Percentiles rank a stretch among this genome's conserved stretches.
Conservation (phyloP, 2,113 vertebrate species). For the Pygathrix nemaeus region DNA sequence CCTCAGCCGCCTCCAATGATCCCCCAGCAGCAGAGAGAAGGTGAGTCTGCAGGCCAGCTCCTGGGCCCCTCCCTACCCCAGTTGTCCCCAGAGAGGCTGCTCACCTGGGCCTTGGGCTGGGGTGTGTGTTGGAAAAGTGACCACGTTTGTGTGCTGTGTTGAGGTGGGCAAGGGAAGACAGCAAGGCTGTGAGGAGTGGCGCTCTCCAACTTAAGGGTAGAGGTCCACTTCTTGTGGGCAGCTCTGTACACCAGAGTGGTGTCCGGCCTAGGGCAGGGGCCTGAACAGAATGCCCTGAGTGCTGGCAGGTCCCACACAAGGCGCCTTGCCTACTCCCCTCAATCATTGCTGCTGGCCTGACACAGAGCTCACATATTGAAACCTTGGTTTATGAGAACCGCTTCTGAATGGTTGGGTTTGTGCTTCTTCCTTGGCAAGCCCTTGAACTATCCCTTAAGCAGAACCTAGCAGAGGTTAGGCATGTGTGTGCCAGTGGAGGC, state of each 20-base stretch:
- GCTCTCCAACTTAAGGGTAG: rapidly evolving
- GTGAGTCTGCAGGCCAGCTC: slow-evolving; percentile 83
- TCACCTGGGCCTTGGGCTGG: background rate
- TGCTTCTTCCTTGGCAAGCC: background rate
- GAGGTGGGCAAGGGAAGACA: background rate
- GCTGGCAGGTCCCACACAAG: too few relatives aligned
- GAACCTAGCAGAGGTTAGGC: background rate
- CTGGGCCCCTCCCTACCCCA: background rate
- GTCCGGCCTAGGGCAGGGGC: background rate
- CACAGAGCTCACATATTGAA: background rate
- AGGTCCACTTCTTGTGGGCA: background rate
- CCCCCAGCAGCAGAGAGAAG: slow-evolving; percentile 99
- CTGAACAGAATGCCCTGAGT: background rate
- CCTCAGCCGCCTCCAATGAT: slow-evolving; percentile 99
- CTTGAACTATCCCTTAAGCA: background rate
- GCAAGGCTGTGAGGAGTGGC: background rate
- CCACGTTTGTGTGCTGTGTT: background rate
- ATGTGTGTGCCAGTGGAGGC: background rate
- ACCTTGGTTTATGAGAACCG: background rate
- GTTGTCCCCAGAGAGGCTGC: background rate
- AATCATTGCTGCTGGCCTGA: background rate
- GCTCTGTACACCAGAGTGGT: background rate
- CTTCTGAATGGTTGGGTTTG: background rate
- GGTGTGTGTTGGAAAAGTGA: background rate
- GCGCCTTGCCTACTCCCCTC: background rate